These are phyloP conservation scores for Eufriesea mexicana DNA, from an alignment of 1,140 invertebrate genomes.

Conservation along the genomic window DNA sequence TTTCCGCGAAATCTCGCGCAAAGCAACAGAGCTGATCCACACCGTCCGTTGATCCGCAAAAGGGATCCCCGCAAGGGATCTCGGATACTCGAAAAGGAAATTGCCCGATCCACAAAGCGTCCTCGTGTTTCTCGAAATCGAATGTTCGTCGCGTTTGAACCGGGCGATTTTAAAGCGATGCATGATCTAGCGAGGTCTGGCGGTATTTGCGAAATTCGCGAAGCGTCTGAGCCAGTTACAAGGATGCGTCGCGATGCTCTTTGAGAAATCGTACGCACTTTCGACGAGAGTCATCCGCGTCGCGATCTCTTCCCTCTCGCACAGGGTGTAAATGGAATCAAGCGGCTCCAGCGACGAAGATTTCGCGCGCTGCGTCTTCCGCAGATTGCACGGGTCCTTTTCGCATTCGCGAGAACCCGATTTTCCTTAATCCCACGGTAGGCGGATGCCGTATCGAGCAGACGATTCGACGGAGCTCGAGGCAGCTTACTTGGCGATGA, in stretches of 20 bases:
- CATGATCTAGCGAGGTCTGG: neutral
- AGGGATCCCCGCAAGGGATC: neutral
- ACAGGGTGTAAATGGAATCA: constrained; percentile 57
- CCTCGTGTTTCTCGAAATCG: neutral
- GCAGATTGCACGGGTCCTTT: constrained; percentile 8
- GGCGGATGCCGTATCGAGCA: constrained; percentile 50
- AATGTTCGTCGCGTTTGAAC: neutral
- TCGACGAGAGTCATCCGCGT: constrained; percentile 47
- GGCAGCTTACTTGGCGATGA: constrained; percentile 64
- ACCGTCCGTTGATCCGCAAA: neutral
- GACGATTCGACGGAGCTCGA: constrained; percentile 40
- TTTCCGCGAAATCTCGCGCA: too few species aligned
- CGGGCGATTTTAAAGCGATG: neutral
- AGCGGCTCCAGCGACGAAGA: constrained; percentile 53
- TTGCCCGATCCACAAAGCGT: neutral
- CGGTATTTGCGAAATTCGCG: constrained; percentile 17
- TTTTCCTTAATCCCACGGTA: constrained; percentile 65
- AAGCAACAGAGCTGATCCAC: too few species aligned
- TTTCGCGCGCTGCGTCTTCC: constrained; percentile 42
- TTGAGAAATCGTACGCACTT: constrained; percentile 56
- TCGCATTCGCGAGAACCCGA: constrained; percentile 52
- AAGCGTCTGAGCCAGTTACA: neutral
- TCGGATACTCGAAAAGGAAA: neutral
- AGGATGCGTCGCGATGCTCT: constrained; percentile 39
- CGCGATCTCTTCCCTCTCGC: constrained; percentile 52